Evolutionary conservation across 2,888 invertebrate species (phyloP), one percentile per base, ranked within the genome.

Genomic region (Torymus auratus): DNA sequence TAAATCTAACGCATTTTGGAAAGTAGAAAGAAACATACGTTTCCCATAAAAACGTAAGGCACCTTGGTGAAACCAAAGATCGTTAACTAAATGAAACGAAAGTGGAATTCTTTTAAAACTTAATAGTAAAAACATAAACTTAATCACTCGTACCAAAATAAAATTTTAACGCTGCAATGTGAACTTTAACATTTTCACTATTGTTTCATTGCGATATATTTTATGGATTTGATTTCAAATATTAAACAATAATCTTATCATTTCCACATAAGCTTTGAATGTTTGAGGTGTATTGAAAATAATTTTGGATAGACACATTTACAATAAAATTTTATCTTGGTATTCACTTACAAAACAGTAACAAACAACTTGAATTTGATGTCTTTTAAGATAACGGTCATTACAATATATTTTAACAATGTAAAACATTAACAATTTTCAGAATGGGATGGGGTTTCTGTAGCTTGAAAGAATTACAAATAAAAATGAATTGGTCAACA

Each of bases 61-160:
- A 86, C 86, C 83, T 70, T 78, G 85, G 87, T 86, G 86, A 85
- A 87, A 87, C 86, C 87, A 85, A 86, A 85, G 80, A 76, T 82
- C 62, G 78, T 77, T 64, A 79, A 80, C 78, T 76, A 70, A 58
- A 69, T 13, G 2, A 74, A 74, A 70, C 55, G 15, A 55, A 65
- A 79, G 73, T 70, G 64, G 77, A 69, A 80, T 76, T 71, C 65
- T 70, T 70, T 1, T 65, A 17, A 78, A 78, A 71, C 68, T 28
- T 60, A 56, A 41, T 41, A 41, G 5, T 41, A 78, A 81, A 65
- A 60, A 67, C 53, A 81, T 41, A 81, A 78, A 81, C 69, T 64
- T 79, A 79, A 79, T 72, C 62, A 64, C 23, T 82, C 52, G 65
- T 11, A 15, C 71, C 71, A 82, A 82, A 61, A 78, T 78, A 80